These are phyloP conservation scores for Chaetoderma sp. DNA, from an alignment of 2,888 invertebrate genomes.

Conservation along the genomic window DNA sequence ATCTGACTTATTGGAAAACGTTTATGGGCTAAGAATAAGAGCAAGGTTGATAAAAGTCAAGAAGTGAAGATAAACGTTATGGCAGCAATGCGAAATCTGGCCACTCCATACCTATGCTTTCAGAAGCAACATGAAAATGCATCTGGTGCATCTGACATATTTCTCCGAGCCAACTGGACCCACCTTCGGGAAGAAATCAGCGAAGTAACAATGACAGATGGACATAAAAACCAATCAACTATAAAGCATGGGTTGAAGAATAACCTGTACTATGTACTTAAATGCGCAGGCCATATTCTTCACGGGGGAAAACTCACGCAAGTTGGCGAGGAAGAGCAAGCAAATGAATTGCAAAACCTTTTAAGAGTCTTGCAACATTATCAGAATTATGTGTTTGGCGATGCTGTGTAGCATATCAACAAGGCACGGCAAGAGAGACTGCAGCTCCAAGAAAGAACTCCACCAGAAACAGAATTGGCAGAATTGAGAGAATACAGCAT, in stretches of 20 bases:
- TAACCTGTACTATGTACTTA: neutral
- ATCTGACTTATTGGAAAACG: neutral
- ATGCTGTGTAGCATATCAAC: neutral
- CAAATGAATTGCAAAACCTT: neutral
- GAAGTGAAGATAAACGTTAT: neutral
- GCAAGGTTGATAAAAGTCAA: neutral
- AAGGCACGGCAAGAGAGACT: neutral
- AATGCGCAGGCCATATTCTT: neutral
- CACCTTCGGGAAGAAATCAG: neutral
- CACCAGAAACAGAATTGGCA: neutral
- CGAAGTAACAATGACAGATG: neutral
- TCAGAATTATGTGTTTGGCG: neutral
- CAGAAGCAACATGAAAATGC: neutral
- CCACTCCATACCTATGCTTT: neutral
- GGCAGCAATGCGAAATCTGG: neutral
- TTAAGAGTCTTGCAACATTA: neutral
- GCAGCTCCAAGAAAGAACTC: neutral
- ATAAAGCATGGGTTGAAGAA: neutral
- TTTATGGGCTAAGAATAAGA: neutral
- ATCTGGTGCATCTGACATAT: neutral
- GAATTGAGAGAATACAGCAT: neutral
- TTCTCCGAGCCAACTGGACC: neutral
- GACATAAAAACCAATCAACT: neutral
- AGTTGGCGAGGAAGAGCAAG: neutral
- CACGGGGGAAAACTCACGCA: neutral